Evolutionary conservation across 92 coral and sea anemone species (phyloP), one percentile per base, ranked within the genome.

Genomic region (Palythoa heliodiscus): DNA sequence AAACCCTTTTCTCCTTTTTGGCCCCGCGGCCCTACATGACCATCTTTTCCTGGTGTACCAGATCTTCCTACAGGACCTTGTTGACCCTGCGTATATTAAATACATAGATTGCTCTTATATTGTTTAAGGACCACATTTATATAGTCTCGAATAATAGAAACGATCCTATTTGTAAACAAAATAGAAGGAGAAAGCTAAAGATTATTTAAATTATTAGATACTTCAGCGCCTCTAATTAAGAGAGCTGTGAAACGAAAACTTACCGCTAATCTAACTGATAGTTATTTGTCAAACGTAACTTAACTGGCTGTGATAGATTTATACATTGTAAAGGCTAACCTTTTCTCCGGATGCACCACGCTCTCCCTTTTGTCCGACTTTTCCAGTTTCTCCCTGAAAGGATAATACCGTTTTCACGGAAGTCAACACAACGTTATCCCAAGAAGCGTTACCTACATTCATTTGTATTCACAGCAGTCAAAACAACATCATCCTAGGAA

Each of bases 341-440:
- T 69, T 69, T 19, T 11, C 73, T 37, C 73, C 73, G 12, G 73
- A 5, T 25, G 35, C 19, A 13, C 73, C 73, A 11, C 15, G 73
- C 40, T 69, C 43, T 69, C 73, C 73, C 73, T 43, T 69, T 69
- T 9, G 43, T 7, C 73, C 73, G 11, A 69, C 24, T 69, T 69
- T 69, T 69, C 73, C 73, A 69, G 73, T 3, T 69, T 69, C 73
- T 12, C 73, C 73, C 73, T 69, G 47, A 69, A 69, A 69, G 19
- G 25, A 29, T 24, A 1, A 63, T 63, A 2, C 61, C 69, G 19
- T 24, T 63, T 63, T n/a, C 23, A 63, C 69, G 19, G 11, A 22
- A n/a, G 69, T 63, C n/a, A 63, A 23, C 24, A n/a, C 25, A n/a
- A 63, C 69, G 19, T 19, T 23, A 63, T 63, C 11, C 69, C 19